Evolutionary conservation across 1,140 invertebrate genomes (phyloP), one percentile per base, ranked within the genome.

Genomic region (Trichonephila clavipes): DNA sequence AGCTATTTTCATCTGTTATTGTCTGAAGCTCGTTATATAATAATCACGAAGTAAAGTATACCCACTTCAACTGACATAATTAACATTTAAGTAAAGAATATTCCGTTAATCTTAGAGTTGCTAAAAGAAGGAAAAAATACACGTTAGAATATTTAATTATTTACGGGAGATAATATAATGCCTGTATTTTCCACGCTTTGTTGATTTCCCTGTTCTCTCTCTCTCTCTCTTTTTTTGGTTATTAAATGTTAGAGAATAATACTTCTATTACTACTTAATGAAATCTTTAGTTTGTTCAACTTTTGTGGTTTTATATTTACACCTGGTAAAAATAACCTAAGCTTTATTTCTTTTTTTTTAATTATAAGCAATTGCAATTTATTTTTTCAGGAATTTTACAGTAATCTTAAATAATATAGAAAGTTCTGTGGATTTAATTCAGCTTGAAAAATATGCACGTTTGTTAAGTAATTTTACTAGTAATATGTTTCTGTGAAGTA

Each of bases 1-100:
- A 77, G 72, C 12, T 77, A 77, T 77, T 77, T 34, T 34, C 24
- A 40, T 77, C 28, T 77, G 34, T 77, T 77, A 28, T 77, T 77
- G 34, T 34, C 16, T 77, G 28, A 14, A 28, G 18, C 34, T 77
- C 69, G 69, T 77, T 77, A 77, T 19, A 28, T 18, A 77, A 77
- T 77, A 77, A 77, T 77, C 28, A 77, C 18, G 34, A 34, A 40
- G 28, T 19, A 69, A 24, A 69, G 66, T 21, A 40, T 14, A 5
- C 72, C 19, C 28, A 28, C 34, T 77, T 77, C 28, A 18, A 77
- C 14, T 40, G 12, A 10, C 72, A 18, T 77, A 40, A 77, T 40
- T 77, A 77, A 77, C 28, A 18, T 77, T 16, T 40, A 77, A 40
- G 18, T 14, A 77, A 77, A 40, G 72, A 77, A 40, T 77, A 18